These are phyloP conservation scores for Silurus meridionalis DNA, from an alignment of 2,113 vertebrate genomes.

Conservation along the genomic window DNA sequence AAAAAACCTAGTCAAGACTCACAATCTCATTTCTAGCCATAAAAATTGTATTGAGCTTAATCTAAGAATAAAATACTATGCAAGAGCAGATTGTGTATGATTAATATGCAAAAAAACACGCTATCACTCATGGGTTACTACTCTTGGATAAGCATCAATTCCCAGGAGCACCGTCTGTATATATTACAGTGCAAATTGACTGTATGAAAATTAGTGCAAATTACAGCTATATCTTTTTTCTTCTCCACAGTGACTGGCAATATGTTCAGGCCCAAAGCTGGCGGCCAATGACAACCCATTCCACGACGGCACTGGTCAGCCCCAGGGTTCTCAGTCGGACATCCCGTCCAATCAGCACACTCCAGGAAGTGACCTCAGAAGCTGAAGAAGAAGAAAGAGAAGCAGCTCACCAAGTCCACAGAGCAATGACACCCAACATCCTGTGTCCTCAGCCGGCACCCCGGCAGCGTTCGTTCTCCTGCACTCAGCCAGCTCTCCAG, in stretches of 20 bases:
- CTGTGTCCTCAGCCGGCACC: conserved; percentile 72
- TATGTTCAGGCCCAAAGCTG: conserved; percentile 71
- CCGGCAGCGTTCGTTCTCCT: conserved; percentile 77
- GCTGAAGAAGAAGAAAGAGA: conserved; percentile 73
- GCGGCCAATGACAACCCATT: conserved; percentile 71
- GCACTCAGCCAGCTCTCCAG: conserved; percentile 76
- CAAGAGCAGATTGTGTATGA: too few relatives aligned
- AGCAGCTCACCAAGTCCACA: conserved; percentile 58
- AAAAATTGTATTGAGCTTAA: too few relatives aligned
- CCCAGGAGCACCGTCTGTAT: not conserved
- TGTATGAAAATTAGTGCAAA: too few relatives aligned
- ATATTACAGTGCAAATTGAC: not conserved
- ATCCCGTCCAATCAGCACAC: conserved; percentile 74
- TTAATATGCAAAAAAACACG: not conserved
- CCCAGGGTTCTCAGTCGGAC: conserved; percentile 73
- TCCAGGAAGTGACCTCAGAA: conserved; percentile 77
- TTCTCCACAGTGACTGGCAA: conserved; percentile 69
- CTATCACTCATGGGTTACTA: not conserved
- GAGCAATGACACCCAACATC: conserved; percentile 72
- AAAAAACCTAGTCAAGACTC: too few relatives aligned
- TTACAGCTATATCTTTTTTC: not conserved
- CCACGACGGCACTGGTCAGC: conserved; percentile 73
- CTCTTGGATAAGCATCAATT: not conserved
- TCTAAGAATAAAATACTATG: too few relatives aligned
- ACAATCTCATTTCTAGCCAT: too few relatives aligned